Conservation (phyloP, 1,140 invertebrate species). For the Thaumatotibia leucotreta region DNA sequence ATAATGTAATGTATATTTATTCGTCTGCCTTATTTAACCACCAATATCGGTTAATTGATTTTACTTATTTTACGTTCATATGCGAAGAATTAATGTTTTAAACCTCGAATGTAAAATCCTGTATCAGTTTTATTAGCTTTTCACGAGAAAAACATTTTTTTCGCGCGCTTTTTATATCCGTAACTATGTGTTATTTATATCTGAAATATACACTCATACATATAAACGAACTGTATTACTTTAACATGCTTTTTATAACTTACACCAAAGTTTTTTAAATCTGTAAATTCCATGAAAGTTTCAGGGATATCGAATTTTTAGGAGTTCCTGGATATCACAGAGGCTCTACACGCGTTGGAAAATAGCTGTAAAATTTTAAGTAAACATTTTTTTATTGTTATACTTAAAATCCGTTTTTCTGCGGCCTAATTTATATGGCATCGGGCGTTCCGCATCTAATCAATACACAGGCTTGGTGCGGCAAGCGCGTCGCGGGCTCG, state of each 20-base stretch:
- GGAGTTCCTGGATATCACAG: not conserved
- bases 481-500: slow-evolving; percentile 48
- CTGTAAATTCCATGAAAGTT: not conserved
- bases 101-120: no score
- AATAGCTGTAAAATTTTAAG: not conserved
- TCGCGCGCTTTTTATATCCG: no score
- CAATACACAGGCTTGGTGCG: slow-evolving; percentile 68
- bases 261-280: not conserved
- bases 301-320: not conserved
- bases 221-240: no score
- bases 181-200: no score
- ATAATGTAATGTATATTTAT: slow-evolving; percentile 77
- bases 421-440: slow-evolving; percentile 76
- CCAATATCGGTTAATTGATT: slow-evolving; percentile 30
- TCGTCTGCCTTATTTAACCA: slow-evolving; percentile 69
- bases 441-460: slow-evolving; percentile 77
- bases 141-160: no score
- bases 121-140: no score
- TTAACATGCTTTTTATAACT: no score
- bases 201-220: no score
- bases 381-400: slow-evolving; percentile 23
- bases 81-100: no score
- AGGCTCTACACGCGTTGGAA: not conserved
- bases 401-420: slow-evolving; percentile 63
- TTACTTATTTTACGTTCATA: not conserved